Percentiles rank a stretch among this genome's conserved stretches.
phyloP scores from a whole-genome alignment of 1,140 invertebrate genomes.

The Odontomachus brunneus region DNA sequence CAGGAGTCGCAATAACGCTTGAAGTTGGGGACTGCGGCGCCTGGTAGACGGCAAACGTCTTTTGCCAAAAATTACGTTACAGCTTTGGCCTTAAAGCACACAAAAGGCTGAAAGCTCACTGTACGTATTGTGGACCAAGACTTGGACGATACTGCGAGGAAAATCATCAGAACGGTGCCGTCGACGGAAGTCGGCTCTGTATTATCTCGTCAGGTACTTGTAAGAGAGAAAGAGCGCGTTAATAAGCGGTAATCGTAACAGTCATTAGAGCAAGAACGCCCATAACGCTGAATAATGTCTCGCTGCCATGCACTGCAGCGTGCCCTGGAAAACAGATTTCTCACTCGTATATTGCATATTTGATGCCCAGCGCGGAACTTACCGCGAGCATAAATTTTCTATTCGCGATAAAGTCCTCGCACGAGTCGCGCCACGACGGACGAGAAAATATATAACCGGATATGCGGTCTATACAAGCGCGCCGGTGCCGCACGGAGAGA shows the following conservation, averaged over 20 bases:
- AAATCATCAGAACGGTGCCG: neutral
- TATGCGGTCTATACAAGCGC: slow-evolving; percentile 32
- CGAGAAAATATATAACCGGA: slow-evolving; percentile 71
- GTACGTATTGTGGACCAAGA: too few species aligned
- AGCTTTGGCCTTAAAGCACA: too few species aligned
- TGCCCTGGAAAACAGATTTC: slow-evolving; percentile 33
- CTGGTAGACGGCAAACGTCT: too few species aligned
- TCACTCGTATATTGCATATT: slow-evolving; percentile 20
- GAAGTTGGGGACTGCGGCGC: too few species aligned
- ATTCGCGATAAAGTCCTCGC: slow-evolving; percentile 67
- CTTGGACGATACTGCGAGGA: too few species aligned
- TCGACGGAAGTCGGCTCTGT: neutral
- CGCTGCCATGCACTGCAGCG: neutral
- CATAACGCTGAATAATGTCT: slow-evolving; percentile 16
- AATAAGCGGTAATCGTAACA: slow-evolving; percentile 28
- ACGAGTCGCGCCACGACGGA: slow-evolving; percentile 51
- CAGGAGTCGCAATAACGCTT: too few species aligned
- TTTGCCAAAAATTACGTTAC: too few species aligned
- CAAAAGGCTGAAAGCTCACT: too few species aligned
- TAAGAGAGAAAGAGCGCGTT: neutral
- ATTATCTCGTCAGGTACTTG: neutral
- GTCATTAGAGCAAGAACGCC: neutral
- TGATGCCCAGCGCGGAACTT: slow-evolving; percentile 48
- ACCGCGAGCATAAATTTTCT: slow-evolving; percentile 68
- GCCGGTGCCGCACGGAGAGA: neutral